Base-by-base conservation (phyloP, 2,888 invertebrate genomes). In the Ommatoiulus sabulosus region DNA sequence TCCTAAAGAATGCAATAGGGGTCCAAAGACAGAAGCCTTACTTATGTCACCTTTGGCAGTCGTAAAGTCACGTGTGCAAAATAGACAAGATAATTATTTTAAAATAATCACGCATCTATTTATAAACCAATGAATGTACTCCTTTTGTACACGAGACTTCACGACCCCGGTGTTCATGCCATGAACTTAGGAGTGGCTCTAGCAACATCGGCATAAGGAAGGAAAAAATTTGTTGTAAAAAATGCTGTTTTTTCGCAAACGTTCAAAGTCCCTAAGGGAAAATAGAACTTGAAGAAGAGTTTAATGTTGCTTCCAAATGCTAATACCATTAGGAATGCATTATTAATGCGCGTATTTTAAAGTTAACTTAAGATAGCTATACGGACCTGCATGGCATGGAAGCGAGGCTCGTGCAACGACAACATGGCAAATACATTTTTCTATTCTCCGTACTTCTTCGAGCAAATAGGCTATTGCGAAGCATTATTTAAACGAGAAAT, bases 401-500 rank as follows among this genome's bases (percentile, higher is more conserved):
- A 72, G 20, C 63, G 24, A 8, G 4, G n/a, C n/a, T 1, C 57
- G 57, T n/a, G 5, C 57, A 63, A 63, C 57, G 6, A 8, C 63
- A 24, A 72, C 63, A 72, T 8, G 20, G 63, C 63, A 72, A 57
- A 57, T 57, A 57, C 57, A 72, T 72, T 72, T 72, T 72, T 20
- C 63, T 20, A 72, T 72, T 20, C 63, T 20, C 20, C 63, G 8
- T 72, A 6, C 63, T 20, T 72, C 8, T 20, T n/a, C 20, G 20
- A 72, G 20, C 24, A 72, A 72, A 72, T 20, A n/a, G n/a, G 20
- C 63, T 20, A 72, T 72, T 72, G 63, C 8, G 24, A 72, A 7
- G 63, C 63, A 72, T 72, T 72, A 72, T 20, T 72, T 72, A 72
- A 72, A 72, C 63, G 63, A 72, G 63, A n/a, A 72, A 72, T 72